Percentiles rank a stretch among this genome's conserved stretches.
phyloP scores from a whole-genome alignment of 2,797 vertebrate species.

The Neoniphon sammara region DNA sequence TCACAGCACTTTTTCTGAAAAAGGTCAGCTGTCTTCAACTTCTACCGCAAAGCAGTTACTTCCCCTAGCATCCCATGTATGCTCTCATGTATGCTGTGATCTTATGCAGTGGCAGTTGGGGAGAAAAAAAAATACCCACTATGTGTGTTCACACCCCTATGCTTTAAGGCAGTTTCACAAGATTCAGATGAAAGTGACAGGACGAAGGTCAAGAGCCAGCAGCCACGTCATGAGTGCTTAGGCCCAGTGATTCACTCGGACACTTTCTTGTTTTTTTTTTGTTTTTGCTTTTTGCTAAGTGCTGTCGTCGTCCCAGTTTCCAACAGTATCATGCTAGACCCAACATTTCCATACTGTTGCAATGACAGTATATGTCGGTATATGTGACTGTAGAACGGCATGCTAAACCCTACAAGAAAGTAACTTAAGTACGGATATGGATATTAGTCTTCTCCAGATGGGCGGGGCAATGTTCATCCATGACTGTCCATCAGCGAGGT shows the following conservation, averaged over 20 bases:
- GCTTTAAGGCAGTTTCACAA: no score
- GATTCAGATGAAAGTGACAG: background rate
- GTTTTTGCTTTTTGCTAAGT: background rate
- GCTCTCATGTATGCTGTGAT: no score
- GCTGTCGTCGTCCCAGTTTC: background rate
- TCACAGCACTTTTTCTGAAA: no score
- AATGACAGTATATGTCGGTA: constrained; percentile 1
- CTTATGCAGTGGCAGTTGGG: no score
- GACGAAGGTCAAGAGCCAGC: constrained; percentile 21
- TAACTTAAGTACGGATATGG: background rate
- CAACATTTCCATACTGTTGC: background rate
- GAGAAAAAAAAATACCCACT: no score
- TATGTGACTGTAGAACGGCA: background rate
- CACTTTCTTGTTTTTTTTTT: background rate
- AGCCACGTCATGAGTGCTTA: constrained; percentile 31
- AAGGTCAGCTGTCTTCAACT: no score
- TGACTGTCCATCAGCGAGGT: background rate
- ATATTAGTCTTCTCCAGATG: constrained; percentile 6
- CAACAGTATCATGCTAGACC: background rate
- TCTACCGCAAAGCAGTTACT: no score
- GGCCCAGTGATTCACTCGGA: constrained; percentile 2
- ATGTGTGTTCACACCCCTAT: no score
- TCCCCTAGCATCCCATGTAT: no score
- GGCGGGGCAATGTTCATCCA: background rate
- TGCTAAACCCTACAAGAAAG: constrained; percentile 22